A percentile compares a stretch with the other conserved stretches of the same genome.
phyloP scores from a whole-genome alignment of 2,888 invertebrate genomes.

The Aporophyla nigra region DNA sequence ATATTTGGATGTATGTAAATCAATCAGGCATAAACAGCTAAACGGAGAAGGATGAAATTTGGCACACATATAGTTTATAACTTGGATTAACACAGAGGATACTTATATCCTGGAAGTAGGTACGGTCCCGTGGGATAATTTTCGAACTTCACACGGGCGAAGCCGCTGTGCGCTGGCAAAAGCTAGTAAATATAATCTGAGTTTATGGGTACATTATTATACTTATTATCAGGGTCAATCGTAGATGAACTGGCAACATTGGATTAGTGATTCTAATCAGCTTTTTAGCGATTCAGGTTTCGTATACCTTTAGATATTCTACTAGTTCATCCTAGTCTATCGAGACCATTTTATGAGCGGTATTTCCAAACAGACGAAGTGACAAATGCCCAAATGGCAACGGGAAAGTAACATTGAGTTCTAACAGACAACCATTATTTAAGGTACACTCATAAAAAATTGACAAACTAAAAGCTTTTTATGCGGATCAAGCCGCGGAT shows the following conservation, averaged over 20 bases:
- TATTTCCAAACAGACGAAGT: conserved; percentile 1
- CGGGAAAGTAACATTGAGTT: not conserved
- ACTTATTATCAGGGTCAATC: not conserved
- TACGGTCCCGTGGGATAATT: no score
- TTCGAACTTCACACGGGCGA: no score
- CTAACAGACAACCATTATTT: not conserved
- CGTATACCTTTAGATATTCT: not conserved
- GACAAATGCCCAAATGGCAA: no score
- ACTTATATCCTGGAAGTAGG: no score
- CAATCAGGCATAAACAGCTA: no score
- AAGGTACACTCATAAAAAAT: no score
- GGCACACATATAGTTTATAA: no score
- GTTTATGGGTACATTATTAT: not conserved
- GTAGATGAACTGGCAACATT: not conserved
- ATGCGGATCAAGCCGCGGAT: not conserved
- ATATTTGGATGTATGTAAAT: no score
- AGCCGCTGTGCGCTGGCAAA: no score
- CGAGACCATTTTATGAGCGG: not conserved
- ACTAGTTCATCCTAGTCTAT: not conserved
- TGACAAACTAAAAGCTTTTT: not conserved
- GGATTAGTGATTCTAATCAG: not conserved
- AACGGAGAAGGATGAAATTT: no score
- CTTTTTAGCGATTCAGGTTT: not conserved
- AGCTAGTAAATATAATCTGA: not conserved
- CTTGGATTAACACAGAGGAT: no score